A percentile compares a stretch with the other conserved stretches of the same genome.
Evolutionary conservation across 2,113 vertebrate species (phyloP).

Genomic region (Phalacrocorax carbo): DNA sequence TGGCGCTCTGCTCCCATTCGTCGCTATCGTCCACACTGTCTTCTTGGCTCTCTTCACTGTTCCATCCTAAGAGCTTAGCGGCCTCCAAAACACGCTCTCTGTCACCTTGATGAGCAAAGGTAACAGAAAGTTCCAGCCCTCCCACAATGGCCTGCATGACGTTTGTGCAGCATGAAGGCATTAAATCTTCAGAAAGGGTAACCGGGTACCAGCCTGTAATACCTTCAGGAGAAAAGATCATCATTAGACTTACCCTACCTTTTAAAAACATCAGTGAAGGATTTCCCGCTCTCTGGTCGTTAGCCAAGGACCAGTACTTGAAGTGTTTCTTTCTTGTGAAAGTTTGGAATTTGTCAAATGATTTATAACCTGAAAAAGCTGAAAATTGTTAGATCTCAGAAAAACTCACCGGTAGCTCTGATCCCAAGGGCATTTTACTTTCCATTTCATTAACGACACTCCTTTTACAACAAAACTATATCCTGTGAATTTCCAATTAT

Average conservation of each 20-base stretch:
- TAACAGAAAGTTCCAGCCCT: conserved; percentile 85
- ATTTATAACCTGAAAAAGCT: not conserved
- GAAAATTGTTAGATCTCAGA: not conserved
- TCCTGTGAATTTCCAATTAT: not conserved
- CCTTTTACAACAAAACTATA: not conserved
- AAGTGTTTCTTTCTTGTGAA: not conserved
- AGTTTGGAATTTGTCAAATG: not conserved
- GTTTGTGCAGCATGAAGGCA: not conserved
- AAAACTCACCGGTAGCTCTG: not conserved
- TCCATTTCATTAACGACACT: not conserved
- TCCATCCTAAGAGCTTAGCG: conserved; percentile 83
- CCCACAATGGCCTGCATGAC: conserved; percentile 75
- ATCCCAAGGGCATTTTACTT: not conserved
- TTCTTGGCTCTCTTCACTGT: not conserved
- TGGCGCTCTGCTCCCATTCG: not conserved
- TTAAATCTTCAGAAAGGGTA: conserved; percentile 54
- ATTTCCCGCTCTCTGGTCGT: not conserved
- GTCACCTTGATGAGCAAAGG: conserved; percentile 83
- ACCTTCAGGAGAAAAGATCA: conserved; percentile 66
- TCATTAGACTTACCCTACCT: not conserved
- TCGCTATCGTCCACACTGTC: conserved; percentile 7
- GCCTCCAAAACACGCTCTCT: conserved; percentile 83
- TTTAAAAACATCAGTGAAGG: not conserved
- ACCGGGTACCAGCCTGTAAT: conserved; percentile 92
- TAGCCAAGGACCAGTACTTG: not conserved